phyloP scores from a whole-genome alignment of 2,113 vertebrate genomes.

The Forbesichthys papilliferus region DNA sequence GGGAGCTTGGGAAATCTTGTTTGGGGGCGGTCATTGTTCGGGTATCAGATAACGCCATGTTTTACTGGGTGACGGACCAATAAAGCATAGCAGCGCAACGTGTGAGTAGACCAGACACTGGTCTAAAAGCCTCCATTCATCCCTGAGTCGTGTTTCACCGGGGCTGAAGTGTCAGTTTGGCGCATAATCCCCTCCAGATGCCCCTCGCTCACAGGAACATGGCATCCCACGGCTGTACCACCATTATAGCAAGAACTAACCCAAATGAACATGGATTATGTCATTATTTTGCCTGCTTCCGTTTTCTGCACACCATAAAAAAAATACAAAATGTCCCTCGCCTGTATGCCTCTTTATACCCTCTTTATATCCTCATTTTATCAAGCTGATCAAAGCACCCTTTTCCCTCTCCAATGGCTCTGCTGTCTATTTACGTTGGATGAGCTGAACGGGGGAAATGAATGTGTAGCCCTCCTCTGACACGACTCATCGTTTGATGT shows the following conservation, averaged over 20 bases:
- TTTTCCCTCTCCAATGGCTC: conserved; percentile 1
- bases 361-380: conserved; percentile 17
- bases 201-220: conserved; percentile 40
- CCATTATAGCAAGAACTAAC: conserved; percentile 14
- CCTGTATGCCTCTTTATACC: conserved; percentile 28
- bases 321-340: background rate
- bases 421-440: conserved; percentile 50
- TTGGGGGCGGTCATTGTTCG: conserved; percentile 24
- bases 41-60: conserved; percentile 61
- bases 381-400: conserved; percentile 49
- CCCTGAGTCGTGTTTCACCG: conserved; percentile 73
- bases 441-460: conserved; percentile 62
- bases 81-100: conserved; percentile 67
- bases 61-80: conserved; percentile 77
- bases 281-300: conserved; percentile 30
- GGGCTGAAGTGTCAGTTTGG: conserved; percentile 64
- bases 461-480: conserved; percentile 63
- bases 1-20: conserved; percentile 29
- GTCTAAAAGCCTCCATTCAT: conserved; percentile 67
- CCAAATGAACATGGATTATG: conserved; percentile 18
- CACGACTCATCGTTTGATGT: conserved; percentile 65
- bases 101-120: conserved; percentile 67
- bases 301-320: too few relatives aligned
- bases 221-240: conserved; percentile 19
- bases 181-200: conserved; percentile 77